Evolutionary conservation across 2,888 invertebrate genomes (phyloP).

Genomic region (Philereme transversata): DNA sequence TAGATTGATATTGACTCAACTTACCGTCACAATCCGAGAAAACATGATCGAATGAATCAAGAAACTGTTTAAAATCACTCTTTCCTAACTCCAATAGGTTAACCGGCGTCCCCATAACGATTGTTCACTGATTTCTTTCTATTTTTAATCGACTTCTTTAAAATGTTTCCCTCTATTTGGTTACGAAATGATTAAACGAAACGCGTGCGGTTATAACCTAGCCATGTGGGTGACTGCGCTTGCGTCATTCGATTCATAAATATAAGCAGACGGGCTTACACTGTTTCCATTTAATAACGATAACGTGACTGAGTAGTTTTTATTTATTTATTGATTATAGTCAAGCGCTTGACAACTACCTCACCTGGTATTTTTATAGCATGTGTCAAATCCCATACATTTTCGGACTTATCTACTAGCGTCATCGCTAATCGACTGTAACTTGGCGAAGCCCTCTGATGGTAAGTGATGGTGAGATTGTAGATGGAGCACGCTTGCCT

Average conservation of each 20-base stretch:
- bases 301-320: not conserved
- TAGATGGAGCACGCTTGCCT: too few relatives aligned
- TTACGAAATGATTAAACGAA: not conserved
- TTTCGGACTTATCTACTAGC: too few relatives aligned
- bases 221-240: constrained; percentile 59
- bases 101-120: constrained; percentile 54
- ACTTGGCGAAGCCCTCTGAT: too few relatives aligned
- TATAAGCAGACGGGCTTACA: constrained; percentile 41
- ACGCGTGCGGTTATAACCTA: constrained; percentile 66
- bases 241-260: constrained; percentile 53
- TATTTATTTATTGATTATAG: too few relatives aligned
- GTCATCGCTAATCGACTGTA: too few relatives aligned
- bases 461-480: too few relatives aligned
- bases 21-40: constrained; percentile 91
- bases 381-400: too few relatives aligned
- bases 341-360: too few relatives aligned
- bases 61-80: constrained; percentile 74
- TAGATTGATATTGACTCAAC: constrained; percentile 38
- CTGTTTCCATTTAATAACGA: constrained; percentile 45
- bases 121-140: constrained; percentile 25
- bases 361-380: too few relatives aligned
- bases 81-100: constrained; percentile 69
- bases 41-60: constrained; percentile 88
- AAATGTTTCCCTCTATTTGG: constrained; percentile 21
- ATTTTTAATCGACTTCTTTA: constrained; percentile 24